Percentiles rank a stretch among this genome's conserved stretches.
phyloP scores from a whole-genome alignment of 2,797 vertebrate species.

The Mareca strepera region DNA sequence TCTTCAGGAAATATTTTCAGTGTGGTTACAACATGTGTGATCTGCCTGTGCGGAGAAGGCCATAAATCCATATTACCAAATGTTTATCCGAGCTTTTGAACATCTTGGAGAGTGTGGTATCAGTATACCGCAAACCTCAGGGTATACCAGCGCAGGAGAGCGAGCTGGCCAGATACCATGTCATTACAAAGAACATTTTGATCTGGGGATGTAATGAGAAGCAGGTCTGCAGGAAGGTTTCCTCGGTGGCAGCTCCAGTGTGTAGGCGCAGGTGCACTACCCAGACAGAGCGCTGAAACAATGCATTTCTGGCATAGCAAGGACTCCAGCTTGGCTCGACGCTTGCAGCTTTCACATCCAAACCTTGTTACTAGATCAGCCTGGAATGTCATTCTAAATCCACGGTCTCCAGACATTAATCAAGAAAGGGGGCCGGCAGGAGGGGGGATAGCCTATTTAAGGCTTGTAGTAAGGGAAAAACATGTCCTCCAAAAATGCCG shows the following conservation, averaged over 20 bases:
- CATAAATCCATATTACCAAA: background rate
- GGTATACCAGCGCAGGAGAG: background rate
- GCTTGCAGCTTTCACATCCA: slow-evolving; percentile 14
- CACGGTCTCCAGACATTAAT: slow-evolving; percentile 48
- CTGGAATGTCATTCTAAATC: slow-evolving; percentile 66
- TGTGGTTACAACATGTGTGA: background rate
- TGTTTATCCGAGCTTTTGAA: slow-evolving; percentile 1
- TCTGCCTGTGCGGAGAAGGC: background rate
- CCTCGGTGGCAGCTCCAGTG: background rate
- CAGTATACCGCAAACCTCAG: background rate
- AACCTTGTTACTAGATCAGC: slow-evolving; percentile 64
- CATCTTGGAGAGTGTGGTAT: background rate
- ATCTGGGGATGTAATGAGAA: background rate
- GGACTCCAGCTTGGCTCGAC: slow-evolving; percentile 28
- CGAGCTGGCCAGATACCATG: background rate
- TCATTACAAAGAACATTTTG: background rate
- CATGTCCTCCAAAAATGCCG: background rate
- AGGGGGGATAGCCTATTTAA: background rate
- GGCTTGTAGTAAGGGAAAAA: background rate
- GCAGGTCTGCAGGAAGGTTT: background rate
- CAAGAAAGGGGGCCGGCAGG: background rate
- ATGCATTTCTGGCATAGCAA: slow-evolving; percentile 12
- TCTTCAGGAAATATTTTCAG: background rate
- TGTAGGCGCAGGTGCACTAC: slow-evolving; percentile 37
- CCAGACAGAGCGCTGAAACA: slow-evolving; percentile 19